Conservation (phyloP, 2,113 vertebrate genomes). For the Heterochromis multidens region DNA sequence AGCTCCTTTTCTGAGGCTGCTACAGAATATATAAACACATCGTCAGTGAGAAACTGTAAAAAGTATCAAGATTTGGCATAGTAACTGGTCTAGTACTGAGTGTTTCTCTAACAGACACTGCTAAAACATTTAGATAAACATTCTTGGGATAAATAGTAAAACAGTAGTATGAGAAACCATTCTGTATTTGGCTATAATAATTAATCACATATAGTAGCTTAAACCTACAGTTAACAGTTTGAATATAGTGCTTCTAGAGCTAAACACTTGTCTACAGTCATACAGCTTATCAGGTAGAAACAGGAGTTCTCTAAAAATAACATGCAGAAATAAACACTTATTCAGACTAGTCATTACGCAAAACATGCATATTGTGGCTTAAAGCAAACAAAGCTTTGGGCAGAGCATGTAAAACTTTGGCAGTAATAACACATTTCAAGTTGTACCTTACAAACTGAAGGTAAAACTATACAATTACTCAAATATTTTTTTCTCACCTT, state of each 20-base stretch:
- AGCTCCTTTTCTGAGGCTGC: not conserved
- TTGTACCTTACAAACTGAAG: not conserved
- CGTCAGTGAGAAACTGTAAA: not conserved
- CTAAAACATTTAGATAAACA: not conserved
- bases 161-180: constrained; percentile 5
- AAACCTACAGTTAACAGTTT: not conserved
- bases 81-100: fast-evolving
- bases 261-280: not conserved
- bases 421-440: not conserved
- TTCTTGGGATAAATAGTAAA: not conserved
- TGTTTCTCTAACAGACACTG: not conserved
- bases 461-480: not conserved
- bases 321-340: not conserved
- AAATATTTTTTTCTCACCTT: not conserved
- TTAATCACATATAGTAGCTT: not conserved
- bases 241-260: not conserved
- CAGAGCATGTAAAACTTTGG: not conserved
- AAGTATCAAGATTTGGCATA: not conserved
- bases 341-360: not conserved
- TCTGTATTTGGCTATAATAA: not conserved
- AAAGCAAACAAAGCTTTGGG: not conserved
- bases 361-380: not conserved
- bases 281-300: not conserved
- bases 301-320: not conserved
- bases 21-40: not conserved